These are phyloP conservation scores for Pogonocichla stellata DNA, from an alignment of 2,113 vertebrate genomes.

Conservation along the genomic window DNA sequence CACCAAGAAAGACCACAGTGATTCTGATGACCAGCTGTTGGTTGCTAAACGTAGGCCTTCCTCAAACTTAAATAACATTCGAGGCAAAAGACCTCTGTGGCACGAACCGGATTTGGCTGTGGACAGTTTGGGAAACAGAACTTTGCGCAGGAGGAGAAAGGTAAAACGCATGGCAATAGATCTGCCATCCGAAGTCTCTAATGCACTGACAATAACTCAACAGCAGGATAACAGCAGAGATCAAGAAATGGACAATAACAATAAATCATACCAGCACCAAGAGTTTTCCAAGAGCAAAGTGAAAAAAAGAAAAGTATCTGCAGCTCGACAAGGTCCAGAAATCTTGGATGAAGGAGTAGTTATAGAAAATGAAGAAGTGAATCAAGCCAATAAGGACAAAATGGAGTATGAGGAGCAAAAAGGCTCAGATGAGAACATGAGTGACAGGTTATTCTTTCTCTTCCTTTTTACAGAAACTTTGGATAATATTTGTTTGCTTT, in stretches of 20 bases:
- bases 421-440: conserved; percentile 97
- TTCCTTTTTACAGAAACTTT: conserved; percentile 10
- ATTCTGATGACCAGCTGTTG: conserved; percentile 92
- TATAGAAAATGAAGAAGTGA: conserved; percentile 78
- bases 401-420: conserved; percentile 97
- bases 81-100: conserved; percentile 80
- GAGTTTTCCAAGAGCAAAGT: conserved; percentile 83
- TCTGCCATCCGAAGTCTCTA: conserved; percentile 81
- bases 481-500: neutral
- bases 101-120: conserved; percentile 77
- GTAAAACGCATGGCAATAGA: conserved; percentile 98
- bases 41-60: conserved; percentile 83
- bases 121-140: conserved; percentile 84
- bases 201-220: conserved; percentile 80
- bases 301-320: conserved; percentile 89
- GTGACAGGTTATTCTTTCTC: conserved; percentile 91
- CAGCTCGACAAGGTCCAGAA: conserved; percentile 80
- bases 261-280: conserved; percentile 68
- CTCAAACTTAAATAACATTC: conserved; percentile 78
- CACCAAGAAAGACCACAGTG: conserved; percentile 86
- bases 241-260: conserved; percentile 79
- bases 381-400: conserved; percentile 85
- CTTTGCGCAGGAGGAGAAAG: conserved; percentile 88
- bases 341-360: conserved; percentile 78
- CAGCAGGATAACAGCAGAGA: conserved; percentile 74